Evolutionary conservation across 2,113 vertebrate genomes (phyloP).

Genomic region (Gopherus evgoodei): DNA sequence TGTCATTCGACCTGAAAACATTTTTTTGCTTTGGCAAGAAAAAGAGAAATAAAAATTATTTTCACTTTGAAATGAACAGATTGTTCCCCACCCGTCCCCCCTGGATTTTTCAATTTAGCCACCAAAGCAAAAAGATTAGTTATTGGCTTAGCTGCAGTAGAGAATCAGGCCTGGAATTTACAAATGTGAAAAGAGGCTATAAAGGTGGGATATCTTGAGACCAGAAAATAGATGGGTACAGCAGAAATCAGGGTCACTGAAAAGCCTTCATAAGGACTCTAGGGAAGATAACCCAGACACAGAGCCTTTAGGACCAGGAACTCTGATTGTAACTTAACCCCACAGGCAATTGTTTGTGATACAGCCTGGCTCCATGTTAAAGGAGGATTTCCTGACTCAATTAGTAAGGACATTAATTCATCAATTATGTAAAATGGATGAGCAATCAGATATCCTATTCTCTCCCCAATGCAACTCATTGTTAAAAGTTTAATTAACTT

Average conservation of each 20-base stretch:
- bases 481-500: conserved; percentile 68
- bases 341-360: not conserved
- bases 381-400: conserved; percentile 26
- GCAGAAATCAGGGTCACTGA: not conserved
- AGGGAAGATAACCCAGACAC: fast-evolving
- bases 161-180: no score
- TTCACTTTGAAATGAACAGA: no score
- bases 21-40: no score
- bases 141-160: no score
- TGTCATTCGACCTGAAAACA: no score
- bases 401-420: conserved; percentile 73
- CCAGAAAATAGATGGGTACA: no score
- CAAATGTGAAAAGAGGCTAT: no score
- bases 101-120: no score
- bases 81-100: no score
- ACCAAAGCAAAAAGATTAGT: no score
- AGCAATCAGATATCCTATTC: conserved; percentile 37
- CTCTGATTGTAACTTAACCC: not conserved
- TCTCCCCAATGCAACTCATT: conserved; percentile 40
- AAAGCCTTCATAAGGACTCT: not conserved
- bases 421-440: conserved; percentile 71
- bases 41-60: no score
- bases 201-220: no score
- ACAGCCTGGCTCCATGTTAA: not conserved
- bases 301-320: not conserved